Evolutionary conservation across 2,888 invertebrate species (phyloP).

Genomic region (Serripes groenlandicus): DNA sequence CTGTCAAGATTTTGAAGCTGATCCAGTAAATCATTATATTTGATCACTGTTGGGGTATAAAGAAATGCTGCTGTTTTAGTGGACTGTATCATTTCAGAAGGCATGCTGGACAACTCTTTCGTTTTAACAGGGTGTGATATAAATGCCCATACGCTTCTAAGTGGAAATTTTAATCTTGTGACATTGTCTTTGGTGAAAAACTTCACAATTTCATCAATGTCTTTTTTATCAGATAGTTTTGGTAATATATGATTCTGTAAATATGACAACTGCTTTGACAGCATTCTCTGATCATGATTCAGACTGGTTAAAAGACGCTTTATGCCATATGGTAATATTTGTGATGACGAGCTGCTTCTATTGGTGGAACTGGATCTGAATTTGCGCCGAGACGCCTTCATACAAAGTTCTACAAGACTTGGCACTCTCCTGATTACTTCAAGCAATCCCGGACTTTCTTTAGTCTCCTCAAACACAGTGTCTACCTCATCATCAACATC

Average conservation of each 20-base stretch:
- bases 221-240: not conserved
- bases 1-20: not conserved
- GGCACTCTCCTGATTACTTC: conserved; percentile 54
- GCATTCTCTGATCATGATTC: conserved; percentile 19
- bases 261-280: conserved; percentile 59
- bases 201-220: not conserved
- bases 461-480: conserved; percentile 30
- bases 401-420: conserved; percentile 62
- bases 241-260: conserved; percentile 59
- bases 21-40: not conserved
- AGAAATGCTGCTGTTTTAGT: conserved; percentile 38
- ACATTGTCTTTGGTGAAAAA: not conserved
- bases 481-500: conserved; percentile 54
- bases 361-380: not conserved
- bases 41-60: conserved; percentile 20
- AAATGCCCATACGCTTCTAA: conserved; percentile 44
- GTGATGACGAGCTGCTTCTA: not conserved
- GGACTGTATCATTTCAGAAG: not conserved
- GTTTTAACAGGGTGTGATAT: conserved; percentile 15
- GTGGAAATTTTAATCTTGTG: conserved; percentile 4
- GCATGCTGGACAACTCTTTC: not conserved
- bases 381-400: conserved; percentile 40
- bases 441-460: conserved; percentile 17
- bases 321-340: conserved; percentile 39
- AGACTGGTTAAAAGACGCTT: conserved; percentile 35